These are phyloP conservation scores for Pipistrellus pygmaeus DNA, from an alignment of 2,797 vertebrate species.

Conservation along the genomic window DNA sequence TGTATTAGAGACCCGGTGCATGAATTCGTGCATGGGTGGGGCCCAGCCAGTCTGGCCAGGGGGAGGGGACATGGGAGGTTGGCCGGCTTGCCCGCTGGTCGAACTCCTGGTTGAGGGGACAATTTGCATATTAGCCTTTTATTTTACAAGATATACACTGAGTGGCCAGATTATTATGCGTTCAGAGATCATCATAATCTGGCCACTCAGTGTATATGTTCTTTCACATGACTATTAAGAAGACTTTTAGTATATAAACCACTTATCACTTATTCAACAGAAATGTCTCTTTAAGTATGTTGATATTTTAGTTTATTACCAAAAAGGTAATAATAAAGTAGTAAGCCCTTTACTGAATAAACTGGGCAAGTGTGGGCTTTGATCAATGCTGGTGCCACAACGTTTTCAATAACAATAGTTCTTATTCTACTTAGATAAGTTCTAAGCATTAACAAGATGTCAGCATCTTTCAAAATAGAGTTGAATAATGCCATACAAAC, in stretches of 20 bases:
- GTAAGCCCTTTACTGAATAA: slow-evolving; percentile 29
- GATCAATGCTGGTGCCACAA: background rate
- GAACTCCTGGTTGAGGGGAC: too few relatives aligned
- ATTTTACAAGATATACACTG: too few relatives aligned
- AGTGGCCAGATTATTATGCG: too few relatives aligned
- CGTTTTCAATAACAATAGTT: slow-evolving; percentile 27
- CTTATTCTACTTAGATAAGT: slow-evolving; percentile 40
- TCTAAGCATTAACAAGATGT: slow-evolving; percentile 51
- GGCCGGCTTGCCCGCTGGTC: too few relatives aligned
- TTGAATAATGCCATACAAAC: slow-evolving; percentile 48
- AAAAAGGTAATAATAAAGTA: slow-evolving; percentile 27
- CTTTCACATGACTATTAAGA: slow-evolving; percentile 27
- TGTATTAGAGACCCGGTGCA: too few relatives aligned
- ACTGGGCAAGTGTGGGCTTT: background rate
- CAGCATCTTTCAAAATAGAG: slow-evolving; percentile 56
- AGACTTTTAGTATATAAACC: slow-evolving; percentile 15
- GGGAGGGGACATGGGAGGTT: too few relatives aligned
- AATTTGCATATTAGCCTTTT: too few relatives aligned
- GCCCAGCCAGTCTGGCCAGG: too few relatives aligned
- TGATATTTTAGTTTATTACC: slow-evolving; percentile 42
- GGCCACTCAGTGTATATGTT: background rate
- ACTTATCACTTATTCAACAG: slow-evolving; percentile 33
- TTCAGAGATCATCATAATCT: too few relatives aligned
- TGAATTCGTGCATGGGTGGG: too few relatives aligned
- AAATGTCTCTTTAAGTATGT: background rate